Evolutionary conservation across 1,140 invertebrate genomes (phyloP).

Genomic region (Drosophila quadrilineata): DNA sequence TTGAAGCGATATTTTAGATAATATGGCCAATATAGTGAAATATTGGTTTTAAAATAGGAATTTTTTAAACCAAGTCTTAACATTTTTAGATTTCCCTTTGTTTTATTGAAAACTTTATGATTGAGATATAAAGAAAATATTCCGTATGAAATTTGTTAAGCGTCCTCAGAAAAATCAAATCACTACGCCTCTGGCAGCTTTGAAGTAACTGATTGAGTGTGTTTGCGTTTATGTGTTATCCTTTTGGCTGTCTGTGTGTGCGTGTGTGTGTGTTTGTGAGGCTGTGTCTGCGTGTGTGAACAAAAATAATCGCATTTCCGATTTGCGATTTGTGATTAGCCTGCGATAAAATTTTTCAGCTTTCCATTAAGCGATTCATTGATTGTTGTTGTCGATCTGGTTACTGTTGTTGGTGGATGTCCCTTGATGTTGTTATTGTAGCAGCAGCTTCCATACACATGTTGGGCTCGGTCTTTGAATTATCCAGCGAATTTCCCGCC

Average conservation of each 20-base stretch:
- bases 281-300: slow-evolving; percentile 33
- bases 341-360: slow-evolving; percentile 61
- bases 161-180: not conserved
- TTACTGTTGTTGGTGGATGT: too few species aligned
- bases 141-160: not conserved
- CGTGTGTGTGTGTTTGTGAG: not conserved
- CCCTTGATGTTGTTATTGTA: slow-evolving; percentile 5
- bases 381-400: too few species aligned
- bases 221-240: not conserved
- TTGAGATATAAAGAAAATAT: too few species aligned
- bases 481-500: not conserved
- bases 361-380: slow-evolving; percentile 21
- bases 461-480: slow-evolving; percentile 19
- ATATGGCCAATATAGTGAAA: too few species aligned
- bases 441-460: not conserved
- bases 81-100: too few species aligned
- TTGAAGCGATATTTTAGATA: too few species aligned
- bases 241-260: slow-evolving; percentile 4
- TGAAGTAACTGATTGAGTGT: not conserved
- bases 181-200: slow-evolving; percentile 12
- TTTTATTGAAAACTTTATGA: too few species aligned
- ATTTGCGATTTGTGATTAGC: slow-evolving; percentile 74
- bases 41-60: too few species aligned
- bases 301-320: slow-evolving; percentile 73
- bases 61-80: too few species aligned